phyloP scores from a whole-genome alignment of 92 coral and sea anemone genomes.

The Actinostola sp. region DNA sequence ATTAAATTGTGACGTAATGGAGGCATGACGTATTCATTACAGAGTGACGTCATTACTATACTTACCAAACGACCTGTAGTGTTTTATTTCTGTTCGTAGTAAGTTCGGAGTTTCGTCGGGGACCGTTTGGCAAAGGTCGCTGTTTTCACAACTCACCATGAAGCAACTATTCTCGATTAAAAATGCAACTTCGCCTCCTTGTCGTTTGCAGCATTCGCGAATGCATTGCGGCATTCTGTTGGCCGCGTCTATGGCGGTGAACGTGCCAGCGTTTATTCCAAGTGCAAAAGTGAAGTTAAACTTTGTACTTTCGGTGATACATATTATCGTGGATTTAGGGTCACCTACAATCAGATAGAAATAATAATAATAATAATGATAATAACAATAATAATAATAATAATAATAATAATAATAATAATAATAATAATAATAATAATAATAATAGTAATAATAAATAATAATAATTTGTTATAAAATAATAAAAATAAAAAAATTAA shows the following conservation, averaged over 20 bases:
- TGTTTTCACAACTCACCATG: slow-evolving; percentile 60
- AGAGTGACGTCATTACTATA: not conserved
- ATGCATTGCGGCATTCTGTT: slow-evolving; percentile 56
- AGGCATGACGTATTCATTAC: too few species aligned
- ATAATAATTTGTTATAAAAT: too few species aligned
- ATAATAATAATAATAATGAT: not conserved
- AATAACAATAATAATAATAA: too few species aligned
- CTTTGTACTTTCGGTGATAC: slow-evolving; percentile 55
- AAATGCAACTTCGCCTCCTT: slow-evolving; percentile 62
- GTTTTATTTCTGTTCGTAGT: slow-evolving; percentile 43
- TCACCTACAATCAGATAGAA: slow-evolving; percentile 19
- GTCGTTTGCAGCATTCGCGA: slow-evolving; percentile 64
- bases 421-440: too few species aligned
- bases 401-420: too few species aligned
- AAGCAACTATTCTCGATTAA: slow-evolving; percentile 57
- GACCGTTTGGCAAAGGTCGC: slow-evolving; percentile 42
- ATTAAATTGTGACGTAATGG: too few species aligned
- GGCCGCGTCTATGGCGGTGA: slow-evolving; percentile 40
- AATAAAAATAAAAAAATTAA: too few species aligned
- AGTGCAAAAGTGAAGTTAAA: slow-evolving; percentile 50
- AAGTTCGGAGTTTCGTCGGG: slow-evolving; percentile 20
- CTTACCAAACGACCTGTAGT: slow-evolving; percentile 77
- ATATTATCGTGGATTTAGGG: slow-evolving; percentile 73
- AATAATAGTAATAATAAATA: too few species aligned
- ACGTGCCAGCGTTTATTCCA: slow-evolving; percentile 71